Conservation (phyloP, 2,888 invertebrate species). For the Eupithecia subfuscata region DNA sequence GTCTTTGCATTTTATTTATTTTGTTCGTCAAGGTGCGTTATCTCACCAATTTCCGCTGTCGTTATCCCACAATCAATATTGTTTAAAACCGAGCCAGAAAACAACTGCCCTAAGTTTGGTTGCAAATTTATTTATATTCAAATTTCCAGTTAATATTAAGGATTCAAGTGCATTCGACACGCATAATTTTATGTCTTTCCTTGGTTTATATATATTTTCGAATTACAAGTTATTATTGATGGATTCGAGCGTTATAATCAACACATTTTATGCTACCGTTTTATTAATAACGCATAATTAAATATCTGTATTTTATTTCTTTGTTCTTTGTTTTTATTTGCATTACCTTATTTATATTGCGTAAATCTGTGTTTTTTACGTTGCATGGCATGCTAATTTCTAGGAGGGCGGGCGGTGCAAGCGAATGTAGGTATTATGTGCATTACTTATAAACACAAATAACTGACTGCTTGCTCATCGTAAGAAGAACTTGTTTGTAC, state of each 20-base stretch:
- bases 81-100: slow-evolving; percentile 19
- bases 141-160: not conserved
- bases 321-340: not conserved
- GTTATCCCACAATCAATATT: slow-evolving; percentile 57
- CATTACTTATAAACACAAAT: not conserved
- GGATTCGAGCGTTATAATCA: no score
- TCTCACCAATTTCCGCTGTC: slow-evolving; percentile 60
- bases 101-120: not conserved
- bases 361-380: no score
- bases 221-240: no score
- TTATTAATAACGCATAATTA: not conserved
- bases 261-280: no score
- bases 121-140: not conserved
- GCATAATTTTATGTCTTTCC: not conserved
- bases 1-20: slow-evolving; percentile 18
- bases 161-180: not conserved
- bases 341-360: no score
- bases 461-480: slow-evolving; percentile 14
- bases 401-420: no score
- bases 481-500: slow-evolving; percentile 27
- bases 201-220: no score
- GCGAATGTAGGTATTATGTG: no score
- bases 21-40: slow-evolving; percentile 58
- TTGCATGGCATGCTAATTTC: no score
- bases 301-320: not conserved